Percentiles rank a stretch among this genome's conserved stretches.
Conservation (phyloP, 1,140 invertebrate genomes). For the Fopius arisanus region DNA sequence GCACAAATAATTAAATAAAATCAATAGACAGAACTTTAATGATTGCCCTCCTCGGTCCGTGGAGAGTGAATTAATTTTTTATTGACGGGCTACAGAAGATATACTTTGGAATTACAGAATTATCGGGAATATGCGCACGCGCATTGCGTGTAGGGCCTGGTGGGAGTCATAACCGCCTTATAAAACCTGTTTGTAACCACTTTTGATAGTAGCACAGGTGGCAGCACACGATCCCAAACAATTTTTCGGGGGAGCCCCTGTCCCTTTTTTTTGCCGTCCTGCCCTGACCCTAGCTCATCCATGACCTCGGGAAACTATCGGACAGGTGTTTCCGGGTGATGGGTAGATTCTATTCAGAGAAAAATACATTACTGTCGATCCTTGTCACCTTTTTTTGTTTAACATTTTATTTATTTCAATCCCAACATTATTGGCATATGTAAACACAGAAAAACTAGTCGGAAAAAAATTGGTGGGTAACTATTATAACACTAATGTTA, state of each 20-base stretch:
- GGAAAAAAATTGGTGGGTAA: no score
- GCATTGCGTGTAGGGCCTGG: not conserved
- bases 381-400: no score
- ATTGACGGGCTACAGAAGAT: not conserved
- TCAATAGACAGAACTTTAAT: not conserved
- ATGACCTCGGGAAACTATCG: not conserved
- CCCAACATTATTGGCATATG: no score
- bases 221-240: slow-evolving; percentile 22
- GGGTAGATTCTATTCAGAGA: not conserved
- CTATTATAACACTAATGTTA: no score
- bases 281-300: not conserved
- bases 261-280: not conserved
- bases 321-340: slow-evolving; percentile 6
- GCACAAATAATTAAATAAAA: not conserved
- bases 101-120: not conserved
- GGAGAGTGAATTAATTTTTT: not conserved
- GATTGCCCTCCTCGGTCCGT: not conserved
- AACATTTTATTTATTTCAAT: no score
- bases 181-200: not conserved
- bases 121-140: not conserved
- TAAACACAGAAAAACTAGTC: no score
- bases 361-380: no score
- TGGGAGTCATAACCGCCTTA: not conserved
- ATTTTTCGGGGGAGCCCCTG: not conserved
- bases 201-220: slow-evolving; percentile 9